Evolutionary conservation across 2,113 vertebrate species (phyloP).

Genomic region (Poeciliopsis turrubarensis): DNA sequence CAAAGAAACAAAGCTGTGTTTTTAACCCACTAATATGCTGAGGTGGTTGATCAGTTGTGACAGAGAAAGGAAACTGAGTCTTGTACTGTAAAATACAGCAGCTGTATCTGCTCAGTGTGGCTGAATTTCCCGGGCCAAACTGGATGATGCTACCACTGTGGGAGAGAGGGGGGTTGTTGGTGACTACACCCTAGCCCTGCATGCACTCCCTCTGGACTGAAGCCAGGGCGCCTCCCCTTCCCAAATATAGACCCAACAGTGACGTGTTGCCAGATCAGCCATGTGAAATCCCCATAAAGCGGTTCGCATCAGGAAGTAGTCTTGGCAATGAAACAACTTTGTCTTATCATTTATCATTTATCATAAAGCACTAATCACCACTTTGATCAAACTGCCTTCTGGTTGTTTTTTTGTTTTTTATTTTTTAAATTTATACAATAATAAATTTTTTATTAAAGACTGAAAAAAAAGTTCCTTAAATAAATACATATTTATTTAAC

Average conservation of each 20-base stretch:
- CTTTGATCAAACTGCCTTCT: not conserved
- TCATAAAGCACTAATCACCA: not conserved
- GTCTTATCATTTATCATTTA: not conserved
- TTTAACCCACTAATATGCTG: not conserved
- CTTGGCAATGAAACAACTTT: slow-evolving; percentile 28
- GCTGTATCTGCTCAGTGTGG: slow-evolving; percentile 27
- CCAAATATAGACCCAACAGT: slow-evolving; percentile 79
- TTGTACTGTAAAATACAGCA: not conserved
- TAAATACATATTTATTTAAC: not conserved
- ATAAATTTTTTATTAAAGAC: not conserved
- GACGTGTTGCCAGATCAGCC: slow-evolving; percentile 72
- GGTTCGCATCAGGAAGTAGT: slow-evolving; percentile 72
- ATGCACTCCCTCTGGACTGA: slow-evolving; percentile 54
- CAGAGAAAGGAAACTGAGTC: not conserved
- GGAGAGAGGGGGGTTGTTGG: slow-evolving; percentile 27
- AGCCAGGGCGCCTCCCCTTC: slow-evolving; percentile 74
- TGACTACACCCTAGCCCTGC: slow-evolving; percentile 68
- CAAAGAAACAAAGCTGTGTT: not conserved
- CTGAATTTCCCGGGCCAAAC: slow-evolving; percentile 36
- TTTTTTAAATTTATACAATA: not conserved
- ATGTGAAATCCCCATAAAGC: slow-evolving; percentile 78
- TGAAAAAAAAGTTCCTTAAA: not conserved
- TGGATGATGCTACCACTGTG: slow-evolving; percentile 17
- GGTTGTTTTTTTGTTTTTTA: not conserved
- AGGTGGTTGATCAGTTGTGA: not conserved